Evolutionary conservation across 1,140 invertebrate species (phyloP).

Genomic region (Anastrepha obliqua): DNA sequence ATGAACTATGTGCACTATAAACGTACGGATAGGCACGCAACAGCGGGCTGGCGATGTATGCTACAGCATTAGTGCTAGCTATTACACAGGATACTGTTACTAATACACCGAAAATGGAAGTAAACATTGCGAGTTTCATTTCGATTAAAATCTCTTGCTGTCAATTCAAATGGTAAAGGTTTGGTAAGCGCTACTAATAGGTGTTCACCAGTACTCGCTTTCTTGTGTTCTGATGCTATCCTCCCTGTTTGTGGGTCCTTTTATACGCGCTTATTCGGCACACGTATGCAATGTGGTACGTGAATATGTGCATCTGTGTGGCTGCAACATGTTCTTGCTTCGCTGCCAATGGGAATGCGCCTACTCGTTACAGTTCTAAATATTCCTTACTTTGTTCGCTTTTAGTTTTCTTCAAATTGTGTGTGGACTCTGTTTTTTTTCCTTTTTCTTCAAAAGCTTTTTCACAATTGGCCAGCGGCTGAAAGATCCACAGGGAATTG

Average conservation of each 20-base stretch:
- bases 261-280: conserved; percentile 55
- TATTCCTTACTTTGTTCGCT: not conserved
- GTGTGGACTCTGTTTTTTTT: not conserved
- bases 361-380: conserved; percentile 10
- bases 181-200: conserved; percentile 55
- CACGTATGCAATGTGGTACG: conserved; percentile 49
- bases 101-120: not conserved
- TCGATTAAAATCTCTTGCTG: not conserved
- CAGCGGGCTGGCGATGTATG: conserved; percentile 42
- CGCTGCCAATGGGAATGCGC: not conserved
- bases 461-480: not conserved
- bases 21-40: conserved; percentile 62
- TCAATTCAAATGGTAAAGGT: not conserved
- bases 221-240: conserved; percentile 54
- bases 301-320: not conserved
- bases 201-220: conserved; percentile 55
- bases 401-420: not conserved
- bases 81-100: not conserved
- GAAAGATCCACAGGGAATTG: not conserved
- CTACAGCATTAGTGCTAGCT: conserved; percentile 13
- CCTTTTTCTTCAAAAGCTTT: not conserved
- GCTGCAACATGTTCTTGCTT: conserved; percentile 55
- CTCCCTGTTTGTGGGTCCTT: conserved; percentile 52
- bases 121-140: not conserved
- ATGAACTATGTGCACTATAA: conserved; percentile 64